phyloP scores from a whole-genome alignment of 2,888 invertebrate genomes.

The Pediacus dermestoides region DNA sequence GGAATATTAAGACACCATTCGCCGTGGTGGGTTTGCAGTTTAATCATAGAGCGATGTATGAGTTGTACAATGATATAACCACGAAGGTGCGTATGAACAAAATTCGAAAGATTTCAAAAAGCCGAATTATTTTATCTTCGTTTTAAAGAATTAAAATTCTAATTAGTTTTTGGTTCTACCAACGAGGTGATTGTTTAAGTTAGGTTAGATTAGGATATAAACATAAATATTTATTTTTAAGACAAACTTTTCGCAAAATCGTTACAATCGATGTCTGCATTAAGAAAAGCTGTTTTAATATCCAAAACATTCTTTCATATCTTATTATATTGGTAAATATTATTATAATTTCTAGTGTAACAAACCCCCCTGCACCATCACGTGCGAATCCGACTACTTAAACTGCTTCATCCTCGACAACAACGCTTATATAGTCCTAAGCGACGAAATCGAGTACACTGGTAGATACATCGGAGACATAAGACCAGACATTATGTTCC shows the following conservation, averaged over 20 bases:
- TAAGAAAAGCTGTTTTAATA: too few species aligned
- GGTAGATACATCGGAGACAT: constrained; percentile 82
- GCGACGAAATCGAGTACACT: constrained; percentile 58
- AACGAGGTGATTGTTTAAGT: too few species aligned
- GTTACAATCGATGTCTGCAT: too few species aligned
- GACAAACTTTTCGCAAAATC: too few species aligned
- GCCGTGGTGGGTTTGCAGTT: constrained; percentile 78
- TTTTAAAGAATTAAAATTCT: constrained; percentile 5
- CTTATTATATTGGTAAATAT: too few species aligned
- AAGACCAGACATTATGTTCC: constrained; percentile 64
- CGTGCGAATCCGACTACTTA: constrained; percentile 61
- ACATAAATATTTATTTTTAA: too few species aligned
- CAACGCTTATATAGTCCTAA: constrained; percentile 82
- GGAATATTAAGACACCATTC: constrained; percentile 60
- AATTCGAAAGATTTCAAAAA: background rate
- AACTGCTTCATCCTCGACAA: constrained; percentile 86
- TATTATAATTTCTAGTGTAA: constrained; percentile 1
- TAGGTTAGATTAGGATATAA: too few species aligned
- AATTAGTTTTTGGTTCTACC: too few species aligned
- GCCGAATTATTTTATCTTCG: background rate
- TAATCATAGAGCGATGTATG: constrained; percentile 70
- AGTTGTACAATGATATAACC: constrained; percentile 77
- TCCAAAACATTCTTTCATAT: too few species aligned
- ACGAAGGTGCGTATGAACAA: constrained; percentile 56
- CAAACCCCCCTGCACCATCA: constrained; percentile 23